Percentiles rank a stretch among this genome's conserved stretches.
Evolutionary conservation across 1,140 invertebrate species (phyloP).

Genomic region (Calosoma granatense): DNA sequence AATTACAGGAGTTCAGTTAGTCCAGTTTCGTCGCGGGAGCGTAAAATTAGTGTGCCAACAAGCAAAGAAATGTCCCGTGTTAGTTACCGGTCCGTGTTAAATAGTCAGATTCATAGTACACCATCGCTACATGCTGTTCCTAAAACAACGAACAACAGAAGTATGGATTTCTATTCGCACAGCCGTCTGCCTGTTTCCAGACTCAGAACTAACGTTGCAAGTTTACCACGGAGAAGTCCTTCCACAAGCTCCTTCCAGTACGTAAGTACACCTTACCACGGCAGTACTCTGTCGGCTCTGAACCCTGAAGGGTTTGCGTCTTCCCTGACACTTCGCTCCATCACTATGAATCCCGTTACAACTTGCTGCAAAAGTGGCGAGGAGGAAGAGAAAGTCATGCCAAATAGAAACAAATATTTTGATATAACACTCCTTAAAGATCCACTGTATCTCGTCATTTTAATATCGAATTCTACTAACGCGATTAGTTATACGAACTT

Average conservation of each 20-base stretch:
- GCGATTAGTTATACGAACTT: constrained; percentile 81
- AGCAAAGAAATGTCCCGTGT: constrained; percentile 30
- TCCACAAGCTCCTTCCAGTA: constrained; percentile 73
- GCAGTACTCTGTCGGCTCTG: constrained; percentile 65
- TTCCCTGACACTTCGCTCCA: constrained; percentile 61
- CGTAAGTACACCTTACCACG: constrained; percentile 71
- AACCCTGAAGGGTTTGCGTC: constrained; percentile 68
- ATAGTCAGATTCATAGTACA: constrained; percentile 31
- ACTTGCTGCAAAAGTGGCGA: constrained; percentile 30
- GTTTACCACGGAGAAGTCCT: constrained; percentile 50
- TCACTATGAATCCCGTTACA: constrained; percentile 39
- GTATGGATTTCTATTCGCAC: constrained; percentile 24
- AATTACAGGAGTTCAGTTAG: constrained; percentile 34
- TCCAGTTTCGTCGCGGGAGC: constrained; percentile 26
- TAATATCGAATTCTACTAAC: constrained; percentile 73
- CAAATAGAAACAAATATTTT: constrained; percentile 52
- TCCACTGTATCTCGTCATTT: constrained; percentile 67
- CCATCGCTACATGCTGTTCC: constrained; percentile 48
- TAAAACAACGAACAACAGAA: constrained; percentile 34
- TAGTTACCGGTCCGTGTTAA: constrained; percentile 19
- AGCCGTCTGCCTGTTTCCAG: constrained; percentile 18
- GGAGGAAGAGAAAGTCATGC: constrained; percentile 35
- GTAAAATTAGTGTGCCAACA: constrained; percentile 43
- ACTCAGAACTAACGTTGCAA: constrained; percentile 17
- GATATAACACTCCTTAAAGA: constrained; percentile 65